phyloP scores from a whole-genome alignment of 2,113 vertebrate genomes.

The Ictalurus punctatus region DNA sequence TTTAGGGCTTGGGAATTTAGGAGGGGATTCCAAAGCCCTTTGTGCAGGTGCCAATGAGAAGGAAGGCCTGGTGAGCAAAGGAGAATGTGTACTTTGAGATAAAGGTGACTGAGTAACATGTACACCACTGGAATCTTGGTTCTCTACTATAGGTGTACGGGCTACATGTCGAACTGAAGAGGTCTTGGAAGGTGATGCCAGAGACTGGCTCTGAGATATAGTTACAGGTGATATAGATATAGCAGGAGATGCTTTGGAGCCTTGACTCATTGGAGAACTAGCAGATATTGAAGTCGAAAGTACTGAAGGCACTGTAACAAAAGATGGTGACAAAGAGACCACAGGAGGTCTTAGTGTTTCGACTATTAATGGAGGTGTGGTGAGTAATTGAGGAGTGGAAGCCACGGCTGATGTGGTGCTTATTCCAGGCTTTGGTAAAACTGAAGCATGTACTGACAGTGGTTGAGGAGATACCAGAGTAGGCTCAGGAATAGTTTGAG shows the following conservation, averaged over 20 bases:
- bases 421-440: slow-evolving; percentile 23
- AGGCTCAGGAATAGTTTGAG: slow-evolving; percentile 46
- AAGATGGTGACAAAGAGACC: slow-evolving; percentile 40
- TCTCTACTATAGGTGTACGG: slow-evolving; percentile 58
- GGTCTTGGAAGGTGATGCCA: slow-evolving; percentile 25
- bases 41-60: slow-evolving; percentile 39
- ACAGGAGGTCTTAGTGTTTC: slow-evolving; percentile 54
- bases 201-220: slow-evolving; percentile 17
- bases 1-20: slow-evolving; percentile 31
- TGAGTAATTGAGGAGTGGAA: slow-evolving; percentile 52
- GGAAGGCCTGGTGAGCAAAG: slow-evolving; percentile 25
- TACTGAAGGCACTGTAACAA: slow-evolving; percentile 33
- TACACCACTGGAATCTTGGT: slow-evolving; percentile 57
- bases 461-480: slow-evolving; percentile 44
- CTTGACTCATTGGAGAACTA: slow-evolving; percentile 33
- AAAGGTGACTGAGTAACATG: slow-evolving; percentile 39
- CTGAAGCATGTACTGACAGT: slow-evolving; percentile 47
- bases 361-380: slow-evolving; percentile 56
- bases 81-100: slow-evolving; percentile 39
- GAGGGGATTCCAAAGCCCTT: slow-evolving; percentile 38
- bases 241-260: slow-evolving; percentile 33
- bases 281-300: slow-evolving; percentile 47
- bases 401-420: background rate
- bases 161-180: slow-evolving; percentile 48
- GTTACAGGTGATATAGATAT: slow-evolving; percentile 41